Evolutionary conservation across 2,797 vertebrate species (phyloP), one percentile per base, ranked within the genome.

Genomic region (Triplophysa bombifrons): DNA sequence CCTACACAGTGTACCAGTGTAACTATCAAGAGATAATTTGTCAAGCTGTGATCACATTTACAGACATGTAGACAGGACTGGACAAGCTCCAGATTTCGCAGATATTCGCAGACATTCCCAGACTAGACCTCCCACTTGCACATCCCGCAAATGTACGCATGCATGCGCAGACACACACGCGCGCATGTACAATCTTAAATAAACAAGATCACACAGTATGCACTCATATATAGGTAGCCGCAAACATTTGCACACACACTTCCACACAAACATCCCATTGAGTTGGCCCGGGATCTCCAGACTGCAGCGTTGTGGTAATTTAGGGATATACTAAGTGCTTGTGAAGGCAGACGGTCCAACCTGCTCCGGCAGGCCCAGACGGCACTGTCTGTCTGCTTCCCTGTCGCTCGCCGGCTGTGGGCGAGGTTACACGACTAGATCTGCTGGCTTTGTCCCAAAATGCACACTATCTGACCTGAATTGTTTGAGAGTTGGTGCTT

Each of bases 41-140:
- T 84, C 78, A 79, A 60, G 81, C 69, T 72, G 80, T 82, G 81
- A 86, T 86, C 86, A 83, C 84, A 86, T 56, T 82, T 63, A 76
- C 76, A 88, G 87, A 83, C 81, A 74, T 66, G 68, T 20, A 83
- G 84, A 83, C 82, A 86, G 72, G 87, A 85, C 82, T 85, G 82
- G 84, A 85, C 87, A 88, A 64, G 87, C 55, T 83, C 76, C 76
- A 86, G 84, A 88, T 86, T 82, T 86, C 66, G 80, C 72, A 79
- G 86, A 87, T 87, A 84, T 81, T 80, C 74, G 44, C 70, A 85
- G 76, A 85, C 84, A 87, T 89, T 87, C 86, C 85, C 82, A 88
- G 85, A 85, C 82, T 30, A 64, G 72, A 88, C 80, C 75, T 82
- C 65, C 78, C 80, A 83, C 71, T 61, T 19, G 50, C 64, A 22